These are phyloP conservation scores for Ceratosolen solmsi DNA, from an alignment of 1,140 invertebrate genomes.

Conservation along the genomic window DNA sequence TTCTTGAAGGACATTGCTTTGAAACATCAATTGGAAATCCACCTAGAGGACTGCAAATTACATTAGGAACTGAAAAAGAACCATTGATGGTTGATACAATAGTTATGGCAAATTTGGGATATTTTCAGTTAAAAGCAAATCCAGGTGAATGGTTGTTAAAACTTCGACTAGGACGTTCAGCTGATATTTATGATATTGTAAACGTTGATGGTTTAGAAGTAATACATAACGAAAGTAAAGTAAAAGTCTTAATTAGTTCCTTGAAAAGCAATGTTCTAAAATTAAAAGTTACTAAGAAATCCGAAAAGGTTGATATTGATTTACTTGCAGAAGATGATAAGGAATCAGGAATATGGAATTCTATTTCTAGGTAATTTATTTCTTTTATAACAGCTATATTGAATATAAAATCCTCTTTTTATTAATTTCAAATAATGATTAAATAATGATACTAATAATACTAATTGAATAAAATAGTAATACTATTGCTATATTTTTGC, in stretches of 20 bases:
- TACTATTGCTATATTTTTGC: no score
- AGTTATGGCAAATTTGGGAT: slow-evolving; percentile 99
- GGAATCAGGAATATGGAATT: slow-evolving; percentile 90
- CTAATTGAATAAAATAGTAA: no score
- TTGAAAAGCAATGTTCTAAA: slow-evolving; percentile 93
- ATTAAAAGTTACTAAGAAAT: slow-evolving; percentile 91
- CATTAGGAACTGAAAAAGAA: slow-evolving; percentile 87
- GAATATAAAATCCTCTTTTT: background rate
- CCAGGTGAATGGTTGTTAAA: slow-evolving; percentile 95
- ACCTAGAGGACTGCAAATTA: slow-evolving; percentile 96
- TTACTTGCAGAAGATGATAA: slow-evolving; percentile 86
- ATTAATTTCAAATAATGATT: background rate
- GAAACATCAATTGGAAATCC: slow-evolving; percentile 93
- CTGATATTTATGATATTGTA: slow-evolving; percentile 93
- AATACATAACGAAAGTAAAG: slow-evolving; percentile 78
- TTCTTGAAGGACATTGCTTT: slow-evolving; percentile 95
- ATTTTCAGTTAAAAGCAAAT: slow-evolving; percentile 98
- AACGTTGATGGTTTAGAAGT: slow-evolving; percentile 75
- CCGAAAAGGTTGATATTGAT: slow-evolving; percentile 88
- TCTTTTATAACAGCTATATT: slow-evolving; percentile 20
- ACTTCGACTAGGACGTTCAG: slow-evolving; percentile 91
- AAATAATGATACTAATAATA: no score
- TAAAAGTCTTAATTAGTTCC: slow-evolving; percentile 90
- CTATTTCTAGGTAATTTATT: slow-evolving; percentile 86
- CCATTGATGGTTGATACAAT: slow-evolving; percentile 95